Base-by-base conservation (phyloP, 2,113 vertebrate species). In the Notothenia rossii region DNA sequence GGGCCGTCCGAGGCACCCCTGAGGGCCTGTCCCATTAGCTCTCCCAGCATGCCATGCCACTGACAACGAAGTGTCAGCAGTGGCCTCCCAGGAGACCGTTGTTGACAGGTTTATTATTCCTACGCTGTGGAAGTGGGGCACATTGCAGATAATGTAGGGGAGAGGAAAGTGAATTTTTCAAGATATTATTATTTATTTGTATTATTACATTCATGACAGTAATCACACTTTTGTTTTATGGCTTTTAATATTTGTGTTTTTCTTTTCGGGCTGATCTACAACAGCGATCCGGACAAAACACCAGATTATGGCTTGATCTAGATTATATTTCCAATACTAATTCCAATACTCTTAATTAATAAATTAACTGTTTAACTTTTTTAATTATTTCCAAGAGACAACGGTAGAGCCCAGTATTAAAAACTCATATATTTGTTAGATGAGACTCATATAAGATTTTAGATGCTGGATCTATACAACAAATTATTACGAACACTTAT, bases 41-140 rank as follows among this genome's bases (percentile, higher is more conserved):
- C 50, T 82, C 85, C 62, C 83, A 74, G 75, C 63, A 62, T 86
- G 75, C 77, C 4, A 85, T 79, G 64, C 76, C n/a, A 56, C 83
- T 89, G 85, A 72, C 85, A 81, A 61, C 29, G 2, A 51, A 36
- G 81, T 82, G 86, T 84, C 83, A 86, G 77, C 69, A 53, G 59
- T 40, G 74, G 53, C 51, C 53, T 79, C 81, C 68, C 75, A 17
- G 13, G 71, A 78, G 81, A 68, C 79, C 40, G 46, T 66, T 77
- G 81, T 79, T 83, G 84, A 84, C 88, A 85, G 81, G 81, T 89
- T 83, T 87, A 87, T 86, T 91, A 85, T 90, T 88, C 54, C 56
- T 64, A 33, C 40, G 25, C 64, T 49, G 71, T 64, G 20, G 48
- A 79, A 75, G 51, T 75, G 60, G 67, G 67, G 15, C 58, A 61